Evolutionary conservation across 2,888 invertebrate species (phyloP).

Genomic region (Caenorhabditis angaria): DNA sequence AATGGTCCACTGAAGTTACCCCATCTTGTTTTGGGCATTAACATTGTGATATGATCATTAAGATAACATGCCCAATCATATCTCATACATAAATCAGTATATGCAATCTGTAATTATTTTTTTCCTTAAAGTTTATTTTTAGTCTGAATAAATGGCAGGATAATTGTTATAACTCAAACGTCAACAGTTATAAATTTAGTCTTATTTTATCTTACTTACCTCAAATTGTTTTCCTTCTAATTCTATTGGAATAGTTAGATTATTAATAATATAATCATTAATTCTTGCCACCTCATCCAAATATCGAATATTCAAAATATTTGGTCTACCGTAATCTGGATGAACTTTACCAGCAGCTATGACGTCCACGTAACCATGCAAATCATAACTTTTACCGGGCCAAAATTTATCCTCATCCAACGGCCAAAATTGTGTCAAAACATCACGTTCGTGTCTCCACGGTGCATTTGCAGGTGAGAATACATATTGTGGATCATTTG

Average conservation of each 20-base stretch:
- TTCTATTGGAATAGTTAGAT: slow-evolving; percentile 65
- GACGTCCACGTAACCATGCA: slow-evolving; percentile 70
- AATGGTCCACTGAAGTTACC: slow-evolving; percentile 65
- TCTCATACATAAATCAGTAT: slow-evolving; percentile 83
- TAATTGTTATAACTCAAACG: no score
- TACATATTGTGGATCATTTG: slow-evolving; percentile 70
- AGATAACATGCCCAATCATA: slow-evolving; percentile 69
- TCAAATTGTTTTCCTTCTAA: slow-evolving; percentile 58
- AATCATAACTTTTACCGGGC: slow-evolving; percentile 69
- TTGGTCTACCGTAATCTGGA: slow-evolving; percentile 63
- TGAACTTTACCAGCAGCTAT: slow-evolving; percentile 63
- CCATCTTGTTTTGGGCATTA: slow-evolving; percentile 73
- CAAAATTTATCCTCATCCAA: slow-evolving; percentile 70
- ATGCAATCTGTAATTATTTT: no score
- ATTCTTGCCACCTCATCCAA: slow-evolving; percentile 68
- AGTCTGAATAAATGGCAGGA: no score
- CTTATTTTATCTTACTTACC: slow-evolving; percentile 18
- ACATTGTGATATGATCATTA: slow-evolving; percentile 73
- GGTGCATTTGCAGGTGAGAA: slow-evolving; percentile 70
- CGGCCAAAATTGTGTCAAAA: slow-evolving; percentile 69
- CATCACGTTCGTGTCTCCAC: slow-evolving; percentile 67
- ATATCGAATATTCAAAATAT: slow-evolving; percentile 63
- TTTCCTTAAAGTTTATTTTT: no score
- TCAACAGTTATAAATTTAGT: background rate
- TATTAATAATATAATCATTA: slow-evolving; percentile 68